Evolutionary conservation across 2,888 invertebrate genomes (phyloP).

Genomic region (Trachelus troglodyta): DNA sequence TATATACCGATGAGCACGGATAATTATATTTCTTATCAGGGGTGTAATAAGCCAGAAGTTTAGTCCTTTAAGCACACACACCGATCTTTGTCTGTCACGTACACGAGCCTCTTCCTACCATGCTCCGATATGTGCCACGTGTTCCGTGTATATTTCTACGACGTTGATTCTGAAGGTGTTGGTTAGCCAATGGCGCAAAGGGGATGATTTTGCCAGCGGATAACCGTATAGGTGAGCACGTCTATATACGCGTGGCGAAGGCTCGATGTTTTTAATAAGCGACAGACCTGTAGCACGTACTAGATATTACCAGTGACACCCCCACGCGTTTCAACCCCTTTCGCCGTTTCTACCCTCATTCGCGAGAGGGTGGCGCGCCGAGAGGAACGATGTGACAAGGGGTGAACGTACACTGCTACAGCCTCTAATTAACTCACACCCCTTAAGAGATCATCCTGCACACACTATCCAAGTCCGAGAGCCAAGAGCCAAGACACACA

Average conservation of each 20-base stretch:
- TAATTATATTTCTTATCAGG: slow-evolving; percentile 23
- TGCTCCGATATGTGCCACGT: slow-evolving; percentile 19
- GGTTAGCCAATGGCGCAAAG: too few relatives aligned
- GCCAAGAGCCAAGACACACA: neutral
- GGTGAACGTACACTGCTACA: slow-evolving; percentile 28
- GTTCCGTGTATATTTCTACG: slow-evolving; percentile 10
- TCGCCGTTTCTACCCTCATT: slow-evolving; percentile 34
- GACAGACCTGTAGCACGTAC: slow-evolving; percentile 57
- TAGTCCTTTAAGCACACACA: slow-evolving; percentile 34
- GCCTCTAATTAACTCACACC: slow-evolving; percentile 55
- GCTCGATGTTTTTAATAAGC: slow-evolving; percentile 64
- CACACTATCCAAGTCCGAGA: neutral
- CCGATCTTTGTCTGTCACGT: slow-evolving; percentile 31
- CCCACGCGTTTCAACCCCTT: slow-evolving; percentile 32
- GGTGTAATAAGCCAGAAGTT: slow-evolving; percentile 52
- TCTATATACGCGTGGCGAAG: slow-evolving; percentile 27
- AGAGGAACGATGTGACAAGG: slow-evolving; percentile 11
- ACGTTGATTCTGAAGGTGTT: neutral
- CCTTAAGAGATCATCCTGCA: neutral
- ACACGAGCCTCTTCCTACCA: slow-evolving; percentile 28
- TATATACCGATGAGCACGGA: neutral
- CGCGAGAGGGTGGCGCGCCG: slow-evolving; percentile 14
- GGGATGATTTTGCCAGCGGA: too few relatives aligned
- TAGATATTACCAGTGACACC: slow-evolving; percentile 57
- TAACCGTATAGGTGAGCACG: neutral